Evolutionary conservation across 1,140 invertebrate genomes (phyloP).

Genomic region (Apis mellifera): Amel_HAv3.1 CM009938.2:6733501-6734000

Average conservation of each 20-base stretch:
- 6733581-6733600: no score
- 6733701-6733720: not conserved
- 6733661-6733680: not conserved
- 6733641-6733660: no score
- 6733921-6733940: not conserved
- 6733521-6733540: no score
- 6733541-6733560: no score
- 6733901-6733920: not conserved
- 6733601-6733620: no score
- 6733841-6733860: not conserved
- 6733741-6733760: not conserved
- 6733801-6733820: not conserved
- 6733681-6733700: no score
- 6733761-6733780: not conserved
- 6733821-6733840: not conserved
- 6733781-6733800: not conserved
- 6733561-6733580: no score
- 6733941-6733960: not conserved
- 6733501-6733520: no score
- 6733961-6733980: not conserved
- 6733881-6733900: not conserved
- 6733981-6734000: not conserved
- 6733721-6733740: not conserved
- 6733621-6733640: no score
- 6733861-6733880: not conserved